A percentile compares a stretch with the other conserved stretches of the same genome.
Conservation (phyloP, 2,113 vertebrate species). For the Carassius carassius region DNA sequence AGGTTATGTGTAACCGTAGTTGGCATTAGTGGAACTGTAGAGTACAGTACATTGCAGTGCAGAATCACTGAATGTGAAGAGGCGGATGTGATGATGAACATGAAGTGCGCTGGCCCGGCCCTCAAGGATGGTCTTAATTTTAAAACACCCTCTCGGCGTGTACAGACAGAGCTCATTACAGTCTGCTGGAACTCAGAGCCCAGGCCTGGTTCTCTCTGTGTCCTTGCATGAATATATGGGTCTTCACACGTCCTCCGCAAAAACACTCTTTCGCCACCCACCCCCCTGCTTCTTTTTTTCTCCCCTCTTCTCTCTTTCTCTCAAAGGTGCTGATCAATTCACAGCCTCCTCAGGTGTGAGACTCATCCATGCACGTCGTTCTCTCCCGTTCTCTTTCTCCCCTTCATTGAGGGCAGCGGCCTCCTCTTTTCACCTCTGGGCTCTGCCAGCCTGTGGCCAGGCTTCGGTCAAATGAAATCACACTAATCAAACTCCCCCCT, state of each 20-base stretch:
- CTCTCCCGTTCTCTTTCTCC: slow-evolving; percentile 23
- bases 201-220: slow-evolving; percentile 59
- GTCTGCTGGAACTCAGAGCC: slow-evolving; percentile 48
- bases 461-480: slow-evolving; percentile 53
- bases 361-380: slow-evolving; percentile 57
- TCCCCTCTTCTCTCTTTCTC: slow-evolving; percentile 57
- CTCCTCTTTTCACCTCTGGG: slow-evolving; percentile 51
- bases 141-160: slow-evolving; percentile 1
- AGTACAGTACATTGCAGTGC: neutral
- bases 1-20: neutral
- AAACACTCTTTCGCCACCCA: slow-evolving; percentile 55
- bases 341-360: slow-evolving; percentile 77
- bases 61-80: neutral
- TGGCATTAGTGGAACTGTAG: neutral
- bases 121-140: slow-evolving; percentile 24
- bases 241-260: slow-evolving; percentile 74
- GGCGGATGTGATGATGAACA: slow-evolving; percentile 30
- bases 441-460: slow-evolving; percentile 50
- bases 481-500: slow-evolving; percentile 56
- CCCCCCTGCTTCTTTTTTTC: slow-evolving; percentile 46
- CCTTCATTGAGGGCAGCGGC: slow-evolving; percentile 30
- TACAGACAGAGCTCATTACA: slow-evolving; percentile 48
- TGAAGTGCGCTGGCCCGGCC: slow-evolving; percentile 28
- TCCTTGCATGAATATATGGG: slow-evolving; percentile 72
- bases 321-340: slow-evolving; percentile 81